Evolutionary conservation across 1,140 invertebrate species (phyloP).

Genomic region (Leguminivora glycinivorella): DNA sequence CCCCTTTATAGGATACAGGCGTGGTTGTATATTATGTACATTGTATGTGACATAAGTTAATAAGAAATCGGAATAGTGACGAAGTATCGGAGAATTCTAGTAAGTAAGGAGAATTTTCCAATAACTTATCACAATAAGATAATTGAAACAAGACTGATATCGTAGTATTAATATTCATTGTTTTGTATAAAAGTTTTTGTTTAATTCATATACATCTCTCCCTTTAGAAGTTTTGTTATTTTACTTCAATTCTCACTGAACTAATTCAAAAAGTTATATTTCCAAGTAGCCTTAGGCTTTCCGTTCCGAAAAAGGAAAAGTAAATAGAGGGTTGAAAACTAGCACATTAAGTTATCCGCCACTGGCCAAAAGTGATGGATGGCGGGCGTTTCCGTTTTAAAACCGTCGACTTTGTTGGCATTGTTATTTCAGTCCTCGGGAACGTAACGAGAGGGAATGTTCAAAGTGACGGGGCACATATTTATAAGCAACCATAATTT

Average conservation of each 20-base stretch:
- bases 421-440: conserved; percentile 75
- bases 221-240: no score
- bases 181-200: no score
- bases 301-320: conserved; percentile 4
- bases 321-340: conserved; percentile 25
- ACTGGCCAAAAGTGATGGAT: conserved; percentile 57
- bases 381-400: conserved; percentile 60
- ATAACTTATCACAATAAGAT: no score
- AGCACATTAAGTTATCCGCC: conserved; percentile 41
- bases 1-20: no score
- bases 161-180: no score
- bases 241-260: background rate
- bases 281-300: background rate
- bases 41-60: no score
- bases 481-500: conserved; percentile 70
- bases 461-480: conserved; percentile 65
- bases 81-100: no score
- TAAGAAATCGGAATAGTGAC: no score
- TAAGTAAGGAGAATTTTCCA: no score
- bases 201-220: no score
- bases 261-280: background rate
- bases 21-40: no score
- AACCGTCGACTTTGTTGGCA: conserved; percentile 50
- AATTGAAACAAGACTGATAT: no score
- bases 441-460: conserved; percentile 65